Conservation (phyloP, 2,888 invertebrate species). For the Patella ulyssiponensis region DNA sequence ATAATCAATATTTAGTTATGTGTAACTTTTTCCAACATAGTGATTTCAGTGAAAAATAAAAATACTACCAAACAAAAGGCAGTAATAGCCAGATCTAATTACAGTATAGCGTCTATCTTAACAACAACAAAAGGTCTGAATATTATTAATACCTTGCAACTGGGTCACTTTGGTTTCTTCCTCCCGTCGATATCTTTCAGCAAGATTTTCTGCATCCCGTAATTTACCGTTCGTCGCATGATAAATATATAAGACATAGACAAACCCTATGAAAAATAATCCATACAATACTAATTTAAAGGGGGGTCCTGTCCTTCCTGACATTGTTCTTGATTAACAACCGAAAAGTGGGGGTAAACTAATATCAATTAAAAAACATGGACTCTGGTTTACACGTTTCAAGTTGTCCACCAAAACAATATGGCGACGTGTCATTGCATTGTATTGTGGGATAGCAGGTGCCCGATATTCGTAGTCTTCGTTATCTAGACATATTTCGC, state of each 20-base stretch:
- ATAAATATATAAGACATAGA: conserved; percentile 60
- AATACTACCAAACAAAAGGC: no score
- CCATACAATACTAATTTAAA: conserved; percentile 41
- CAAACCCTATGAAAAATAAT: conserved; percentile 40
- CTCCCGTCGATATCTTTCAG: conserved; percentile 56
- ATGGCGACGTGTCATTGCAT: conserved; percentile 55
- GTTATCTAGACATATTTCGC: no score
- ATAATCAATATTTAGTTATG: no score
- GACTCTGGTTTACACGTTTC: conserved; percentile 21
- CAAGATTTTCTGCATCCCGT: conserved; percentile 55
- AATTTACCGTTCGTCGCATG: conserved; percentile 53
- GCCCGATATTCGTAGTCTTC: neutral
- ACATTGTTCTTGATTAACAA: conserved; percentile 31
- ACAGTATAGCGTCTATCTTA: no score
- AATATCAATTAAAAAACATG: neutral
- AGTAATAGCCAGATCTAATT: no score
- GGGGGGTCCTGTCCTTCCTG: conserved; percentile 50
- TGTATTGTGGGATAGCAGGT: conserved; percentile 5
- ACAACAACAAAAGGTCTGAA: neutral
- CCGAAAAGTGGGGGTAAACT: conserved; percentile 8
- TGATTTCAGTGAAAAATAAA: no score
- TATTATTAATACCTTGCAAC: conserved; percentile 52
- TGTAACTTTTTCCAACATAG: no score
- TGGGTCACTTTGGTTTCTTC: conserved; percentile 59
- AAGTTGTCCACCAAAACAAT: conserved; percentile 43